phyloP scores from a whole-genome alignment of 2,797 vertebrate species.

The Natrix natrix region DNA sequence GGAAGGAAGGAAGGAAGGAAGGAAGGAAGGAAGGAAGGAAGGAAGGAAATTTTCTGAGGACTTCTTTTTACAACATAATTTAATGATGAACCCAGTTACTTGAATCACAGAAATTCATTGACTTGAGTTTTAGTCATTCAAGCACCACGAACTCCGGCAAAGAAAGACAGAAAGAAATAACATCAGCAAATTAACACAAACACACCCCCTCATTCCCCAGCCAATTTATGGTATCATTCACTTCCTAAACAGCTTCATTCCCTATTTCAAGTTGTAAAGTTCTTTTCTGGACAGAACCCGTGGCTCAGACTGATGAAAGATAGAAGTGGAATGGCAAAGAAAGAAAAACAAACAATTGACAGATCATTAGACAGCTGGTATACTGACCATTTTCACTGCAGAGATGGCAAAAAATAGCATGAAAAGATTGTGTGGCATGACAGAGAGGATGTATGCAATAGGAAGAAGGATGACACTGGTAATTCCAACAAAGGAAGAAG shows the following conservation, averaged over 20 bases:
- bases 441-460: background rate
- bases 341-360: background rate
- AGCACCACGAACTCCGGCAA: background rate
- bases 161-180: background rate
- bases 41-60: background rate
- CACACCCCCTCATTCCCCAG: background rate
- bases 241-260: background rate
- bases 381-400: background rate
- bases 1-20: background rate
- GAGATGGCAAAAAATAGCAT: background rate
- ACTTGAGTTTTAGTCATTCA: background rate
- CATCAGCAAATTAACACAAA: background rate
- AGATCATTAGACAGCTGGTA: background rate
- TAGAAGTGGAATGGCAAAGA: background rate
- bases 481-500: conserved; percentile 47
- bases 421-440: background rate
- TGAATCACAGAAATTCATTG: background rate
- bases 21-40: background rate
- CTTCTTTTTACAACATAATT: background rate
- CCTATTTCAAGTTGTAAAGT: background rate
- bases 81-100: background rate
- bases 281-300: background rate
- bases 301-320: background rate
- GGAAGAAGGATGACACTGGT: conserved; percentile 16
- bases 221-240: background rate